Conservation (phyloP, 1,140 invertebrate genomes). For the Ceratina japonica region DNA sequence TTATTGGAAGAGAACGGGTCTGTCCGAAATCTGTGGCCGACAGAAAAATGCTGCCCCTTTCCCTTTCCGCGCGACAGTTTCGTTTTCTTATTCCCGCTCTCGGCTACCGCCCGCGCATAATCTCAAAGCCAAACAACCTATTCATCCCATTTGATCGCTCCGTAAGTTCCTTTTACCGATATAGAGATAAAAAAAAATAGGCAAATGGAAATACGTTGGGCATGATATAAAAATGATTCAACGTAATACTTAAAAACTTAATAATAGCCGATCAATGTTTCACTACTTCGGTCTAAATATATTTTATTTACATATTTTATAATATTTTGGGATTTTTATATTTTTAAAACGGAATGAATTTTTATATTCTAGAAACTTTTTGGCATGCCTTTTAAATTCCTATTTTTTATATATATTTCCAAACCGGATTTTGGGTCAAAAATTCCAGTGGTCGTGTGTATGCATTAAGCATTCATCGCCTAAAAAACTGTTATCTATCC, state of each 20-base stretch:
- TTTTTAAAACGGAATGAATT: too few relatives aligned
- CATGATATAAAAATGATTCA: neutral
- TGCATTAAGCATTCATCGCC: too few relatives aligned
- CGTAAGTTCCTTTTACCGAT: neutral
- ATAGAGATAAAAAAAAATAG: constrained; percentile 5
- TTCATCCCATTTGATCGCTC: constrained; percentile 10
- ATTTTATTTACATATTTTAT: too few relatives aligned
- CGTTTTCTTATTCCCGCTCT: constrained; percentile 7
- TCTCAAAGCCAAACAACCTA: constrained; percentile 62
- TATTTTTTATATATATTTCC: too few relatives aligned
- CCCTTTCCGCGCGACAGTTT: neutral
- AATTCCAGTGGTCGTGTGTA: too few relatives aligned
- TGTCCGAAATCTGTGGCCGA: constrained; percentile 8
- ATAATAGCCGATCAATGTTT: neutral
- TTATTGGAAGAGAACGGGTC: constrained; percentile 67
- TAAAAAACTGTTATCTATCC: too few relatives aligned
- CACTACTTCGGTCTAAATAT: too few relatives aligned
- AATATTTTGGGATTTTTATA: too few relatives aligned
- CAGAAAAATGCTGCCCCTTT: constrained; percentile 48
- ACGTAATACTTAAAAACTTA: too few relatives aligned
- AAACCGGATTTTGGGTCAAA: too few relatives aligned
- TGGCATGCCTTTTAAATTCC: too few relatives aligned
- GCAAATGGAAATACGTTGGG: constrained; percentile 33
- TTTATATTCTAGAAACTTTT: too few relatives aligned
- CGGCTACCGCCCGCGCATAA: neutral